These are phyloP conservation scores for Eupelmus urozonus DNA, from an alignment of 2,888 invertebrate species.

Conservation along the genomic window DNA sequence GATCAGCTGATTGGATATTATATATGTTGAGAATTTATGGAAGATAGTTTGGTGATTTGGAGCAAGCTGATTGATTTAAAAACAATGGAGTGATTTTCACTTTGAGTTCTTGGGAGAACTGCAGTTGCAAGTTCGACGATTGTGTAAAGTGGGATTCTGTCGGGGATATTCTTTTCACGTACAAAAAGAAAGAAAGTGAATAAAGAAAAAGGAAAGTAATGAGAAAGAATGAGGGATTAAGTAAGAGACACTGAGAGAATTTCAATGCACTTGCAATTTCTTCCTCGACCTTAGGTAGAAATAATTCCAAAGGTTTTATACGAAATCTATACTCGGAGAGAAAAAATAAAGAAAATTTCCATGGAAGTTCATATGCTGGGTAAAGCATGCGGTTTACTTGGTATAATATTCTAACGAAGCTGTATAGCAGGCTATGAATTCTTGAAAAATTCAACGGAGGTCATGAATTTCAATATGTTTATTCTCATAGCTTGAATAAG, in stretches of 20 bases:
- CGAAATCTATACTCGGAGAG: too few species aligned
- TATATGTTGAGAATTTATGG: too few species aligned
- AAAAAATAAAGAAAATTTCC: too few species aligned
- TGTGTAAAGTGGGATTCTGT: background rate
- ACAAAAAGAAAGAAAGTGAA: background rate
- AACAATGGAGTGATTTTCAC: conserved; percentile 6
- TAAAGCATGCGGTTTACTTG: too few species aligned
- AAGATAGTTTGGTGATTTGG: too few species aligned
- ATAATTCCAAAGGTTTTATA: conserved; percentile 19
- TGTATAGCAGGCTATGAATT: too few species aligned
- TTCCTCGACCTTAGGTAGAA: background rate
- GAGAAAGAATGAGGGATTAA: conserved; percentile 31
- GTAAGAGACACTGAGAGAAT: background rate
- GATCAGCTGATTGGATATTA: too few species aligned
- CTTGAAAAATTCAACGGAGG: too few species aligned
- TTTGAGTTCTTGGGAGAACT: background rate
- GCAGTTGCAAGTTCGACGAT: background rate
- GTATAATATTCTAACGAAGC: too few species aligned
- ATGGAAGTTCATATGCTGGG: too few species aligned
- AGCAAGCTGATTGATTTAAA: background rate
- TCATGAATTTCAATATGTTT: too few species aligned
- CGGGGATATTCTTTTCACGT: conserved; percentile 15
- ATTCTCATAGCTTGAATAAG: too few species aligned
- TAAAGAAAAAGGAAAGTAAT: background rate
- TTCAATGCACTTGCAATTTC: conserved; percentile 5